phyloP scores from a whole-genome alignment of 2,888 invertebrate species.

The Ligdia adustata region DNA sequence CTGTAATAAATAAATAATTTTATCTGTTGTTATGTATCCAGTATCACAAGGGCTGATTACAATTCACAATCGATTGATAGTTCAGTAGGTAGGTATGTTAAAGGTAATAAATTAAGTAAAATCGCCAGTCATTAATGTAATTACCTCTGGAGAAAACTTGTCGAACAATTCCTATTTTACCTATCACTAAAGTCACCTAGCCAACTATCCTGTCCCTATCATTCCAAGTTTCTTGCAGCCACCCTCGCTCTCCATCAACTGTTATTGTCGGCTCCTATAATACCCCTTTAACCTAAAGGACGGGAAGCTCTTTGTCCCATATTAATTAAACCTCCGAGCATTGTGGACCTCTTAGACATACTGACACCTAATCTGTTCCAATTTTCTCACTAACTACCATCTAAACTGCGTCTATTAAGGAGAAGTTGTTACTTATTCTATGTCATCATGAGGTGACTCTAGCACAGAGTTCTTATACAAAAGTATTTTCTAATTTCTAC shows the following conservation, averaged over 20 bases:
- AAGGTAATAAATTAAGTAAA: not conserved
- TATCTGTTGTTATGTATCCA: too few species aligned
- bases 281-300: constrained; percentile 40
- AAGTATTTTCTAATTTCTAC: too few species aligned
- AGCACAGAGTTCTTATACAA: too few species aligned
- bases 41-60: too few species aligned
- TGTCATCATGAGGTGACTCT: too few species aligned
- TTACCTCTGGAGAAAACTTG: constrained; percentile 2
- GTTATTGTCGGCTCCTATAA: constrained; percentile 47
- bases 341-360: constrained; percentile 29
- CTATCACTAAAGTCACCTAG: not conserved
- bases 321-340: constrained; percentile 54
- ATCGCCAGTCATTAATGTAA: constrained; percentile 1
- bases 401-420: not conserved
- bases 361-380: constrained; percentile 15
- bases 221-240: constrained; percentile 13
- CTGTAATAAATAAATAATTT: too few species aligned
- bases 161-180: constrained; percentile 6
- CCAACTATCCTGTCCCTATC: constrained; percentile 14
- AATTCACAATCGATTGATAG: too few species aligned
- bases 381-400: constrained; percentile 1
- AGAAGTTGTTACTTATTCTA: not conserved
- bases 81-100: too few species aligned
- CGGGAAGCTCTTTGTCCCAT: constrained; percentile 49
- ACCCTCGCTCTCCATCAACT: constrained; percentile 27